Evolutionary conservation across 2,888 invertebrate genomes (phyloP), one percentile per base, ranked within the genome.

Genomic region (Harpalus rufipes): DNA sequence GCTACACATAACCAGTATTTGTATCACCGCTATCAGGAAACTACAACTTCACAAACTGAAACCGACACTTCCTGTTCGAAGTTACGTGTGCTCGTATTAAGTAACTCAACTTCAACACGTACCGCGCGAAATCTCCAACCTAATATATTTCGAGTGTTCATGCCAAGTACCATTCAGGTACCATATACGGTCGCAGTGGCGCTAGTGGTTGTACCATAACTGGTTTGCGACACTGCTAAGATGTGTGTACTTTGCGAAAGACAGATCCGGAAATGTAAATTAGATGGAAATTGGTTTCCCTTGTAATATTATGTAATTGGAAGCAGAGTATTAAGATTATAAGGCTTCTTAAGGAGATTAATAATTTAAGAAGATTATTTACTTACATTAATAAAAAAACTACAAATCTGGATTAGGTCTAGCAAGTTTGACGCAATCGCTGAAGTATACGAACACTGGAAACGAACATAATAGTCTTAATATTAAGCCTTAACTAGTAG

Each of bases 21-120:
- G 41, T 74, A 44, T 16, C 72, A 74, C 72, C 72, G 7, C 16
- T 18, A 74, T 18, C 72, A 74, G 72, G 72, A 74, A 74, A 74
- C 44, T 74, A 44, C 72, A 44, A 72, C 72, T 68, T 32, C 72
- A 74, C 72, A 74, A 74, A 74, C 72, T 74, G 41, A 74, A 74
- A 74, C 44, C 72, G 72, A 44, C 72, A 74, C 44, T 74, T 74
- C 72, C 72, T 74, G 72, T 74, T 74, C 14, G 16, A 21, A 41
- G 72, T 74, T 74, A 74, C 72, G 72, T 74, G 51, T 74, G 16
- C 72, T 74, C 44, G 68, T 7, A 14, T 74, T 74, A 74, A 74
- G 72, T 74, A 74, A 74, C 32, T 16, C 41, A 7, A 39, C 68
- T 21, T 16, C 68, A 7, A 39, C 68, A 41, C 41, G 39, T 39